A percentile compares a stretch with the other conserved stretches of the same genome.
Conservation (phyloP, 2,888 invertebrate species). For the Darwinula stevensoni region DNA sequence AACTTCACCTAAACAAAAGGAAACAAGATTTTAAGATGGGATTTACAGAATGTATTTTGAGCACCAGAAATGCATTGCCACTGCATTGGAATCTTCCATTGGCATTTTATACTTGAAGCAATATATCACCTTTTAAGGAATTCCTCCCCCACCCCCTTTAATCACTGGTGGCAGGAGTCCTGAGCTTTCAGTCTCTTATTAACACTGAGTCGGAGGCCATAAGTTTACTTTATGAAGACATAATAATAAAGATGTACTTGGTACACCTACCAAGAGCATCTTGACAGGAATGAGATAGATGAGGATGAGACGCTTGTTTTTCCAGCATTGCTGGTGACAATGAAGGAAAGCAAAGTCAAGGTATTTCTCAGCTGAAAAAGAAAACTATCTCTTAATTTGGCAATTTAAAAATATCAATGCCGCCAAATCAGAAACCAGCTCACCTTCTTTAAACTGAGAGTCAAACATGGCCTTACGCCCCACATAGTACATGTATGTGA, state of each 20-base stretch:
- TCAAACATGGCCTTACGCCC: conserved; percentile 97
- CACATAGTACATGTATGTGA: conserved; percentile 89
- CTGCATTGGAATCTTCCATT: too few relatives aligned
- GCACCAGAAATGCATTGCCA: too few relatives aligned
- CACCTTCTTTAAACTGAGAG: conserved; percentile 58
- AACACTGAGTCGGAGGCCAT: too few relatives aligned
- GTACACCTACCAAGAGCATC: conserved; percentile 38
- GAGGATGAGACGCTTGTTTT: conserved; percentile 69
- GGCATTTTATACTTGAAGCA: too few relatives aligned
- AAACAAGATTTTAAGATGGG: too few relatives aligned
- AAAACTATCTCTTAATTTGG: background rate
- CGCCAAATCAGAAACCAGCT: conserved; percentile 8
- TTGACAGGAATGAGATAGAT: conserved; percentile 89
- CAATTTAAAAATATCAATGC: too few relatives aligned
- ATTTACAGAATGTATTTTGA: too few relatives aligned
- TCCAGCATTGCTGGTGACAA: conserved; percentile 44
- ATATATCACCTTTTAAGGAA: too few relatives aligned
- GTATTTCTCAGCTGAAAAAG: conserved; percentile 47
- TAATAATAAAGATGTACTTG: background rate
- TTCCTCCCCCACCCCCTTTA: too few relatives aligned
- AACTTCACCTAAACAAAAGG: too few relatives aligned
- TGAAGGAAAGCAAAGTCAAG: conserved; percentile 73
- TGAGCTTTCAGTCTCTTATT: too few relatives aligned
- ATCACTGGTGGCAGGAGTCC: too few relatives aligned
- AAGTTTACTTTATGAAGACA: background rate